A percentile compares a stretch with the other conserved stretches of the same genome.
Evolutionary conservation across 1,140 invertebrate genomes (phyloP).

Genomic region (Tetramorium parvispinum): DNA sequence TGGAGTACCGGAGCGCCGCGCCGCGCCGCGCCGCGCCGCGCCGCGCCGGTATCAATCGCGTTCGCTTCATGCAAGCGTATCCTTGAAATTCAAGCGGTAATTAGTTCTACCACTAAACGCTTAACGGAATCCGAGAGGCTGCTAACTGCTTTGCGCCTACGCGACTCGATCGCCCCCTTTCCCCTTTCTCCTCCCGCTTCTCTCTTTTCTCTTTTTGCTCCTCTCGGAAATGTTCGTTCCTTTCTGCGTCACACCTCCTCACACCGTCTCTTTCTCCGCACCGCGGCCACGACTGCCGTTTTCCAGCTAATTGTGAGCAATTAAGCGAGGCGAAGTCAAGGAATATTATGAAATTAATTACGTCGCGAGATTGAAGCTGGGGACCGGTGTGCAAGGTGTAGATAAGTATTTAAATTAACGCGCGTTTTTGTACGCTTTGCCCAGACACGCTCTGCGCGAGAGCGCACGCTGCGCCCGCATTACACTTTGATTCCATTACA

Average conservation of each 20-base stretch:
- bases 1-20: neutral
- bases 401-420: constrained; percentile 73
- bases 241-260: neutral
- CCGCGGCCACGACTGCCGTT: constrained; percentile 9
- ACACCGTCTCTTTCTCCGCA: neutral
- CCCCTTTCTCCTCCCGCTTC: neutral
- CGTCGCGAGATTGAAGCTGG: constrained; percentile 51
- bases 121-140: constrained; percentile 70
- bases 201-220: constrained; percentile 42
- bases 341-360: constrained; percentile 75
- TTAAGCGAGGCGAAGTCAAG: constrained; percentile 68
- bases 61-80: constrained; percentile 49
- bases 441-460: neutral
- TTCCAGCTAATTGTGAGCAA: constrained; percentile 70
- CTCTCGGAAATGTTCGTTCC: neutral
- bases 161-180: constrained; percentile 1
- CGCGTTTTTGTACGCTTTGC: constrained; percentile 34
- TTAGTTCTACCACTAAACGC: constrained; percentile 74
- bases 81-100: constrained; percentile 67
- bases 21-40: neutral
- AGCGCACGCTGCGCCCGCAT: neutral
- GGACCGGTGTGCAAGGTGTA: constrained; percentile 53
- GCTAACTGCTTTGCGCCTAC: constrained; percentile 72
- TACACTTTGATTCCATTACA: constrained; percentile 55
- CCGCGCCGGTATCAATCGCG: constrained; percentile 60